phyloP scores from a whole-genome alignment of 2,888 invertebrate species.

The Habrosyne pyritoides region DNA sequence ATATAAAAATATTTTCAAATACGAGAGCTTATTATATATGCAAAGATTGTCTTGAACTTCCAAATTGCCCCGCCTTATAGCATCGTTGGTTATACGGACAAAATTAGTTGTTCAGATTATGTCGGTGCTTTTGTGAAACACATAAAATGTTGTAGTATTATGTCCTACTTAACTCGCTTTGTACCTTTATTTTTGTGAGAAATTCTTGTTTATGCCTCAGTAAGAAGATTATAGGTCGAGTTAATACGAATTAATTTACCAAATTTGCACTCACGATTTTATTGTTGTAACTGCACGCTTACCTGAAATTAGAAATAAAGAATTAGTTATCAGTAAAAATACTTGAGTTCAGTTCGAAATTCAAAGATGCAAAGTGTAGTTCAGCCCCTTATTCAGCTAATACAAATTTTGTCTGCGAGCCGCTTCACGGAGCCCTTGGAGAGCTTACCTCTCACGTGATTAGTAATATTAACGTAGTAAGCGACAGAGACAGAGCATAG shows the following conservation, averaged over 20 bases:
- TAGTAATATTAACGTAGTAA: too few relatives aligned
- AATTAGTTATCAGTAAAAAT: too few relatives aligned
- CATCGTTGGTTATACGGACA: background rate
- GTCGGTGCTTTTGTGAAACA: background rate
- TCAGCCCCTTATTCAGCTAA: too few relatives aligned
- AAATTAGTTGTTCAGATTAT: conserved; percentile 1
- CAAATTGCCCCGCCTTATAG: background rate
- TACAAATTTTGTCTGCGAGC: too few relatives aligned
- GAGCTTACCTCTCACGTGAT: too few relatives aligned
- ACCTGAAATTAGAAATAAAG: background rate
- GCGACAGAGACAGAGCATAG: too few relatives aligned
- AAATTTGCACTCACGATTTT: background rate
- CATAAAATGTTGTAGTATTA: background rate
- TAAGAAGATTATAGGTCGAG: background rate
- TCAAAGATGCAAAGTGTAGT: too few relatives aligned
- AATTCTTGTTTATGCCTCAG: background rate
- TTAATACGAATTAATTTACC: background rate
- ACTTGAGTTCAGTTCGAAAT: too few relatives aligned
- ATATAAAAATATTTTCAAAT: background rate
- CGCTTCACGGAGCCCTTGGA: too few relatives aligned
- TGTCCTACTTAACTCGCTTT: background rate
- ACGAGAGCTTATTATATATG: background rate
- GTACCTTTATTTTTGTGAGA: background rate
- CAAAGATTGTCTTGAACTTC: background rate
- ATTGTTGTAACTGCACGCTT: too few relatives aligned